phyloP scores from a whole-genome alignment of 2,113 vertebrate species.

The Vimba vimba region DNA sequence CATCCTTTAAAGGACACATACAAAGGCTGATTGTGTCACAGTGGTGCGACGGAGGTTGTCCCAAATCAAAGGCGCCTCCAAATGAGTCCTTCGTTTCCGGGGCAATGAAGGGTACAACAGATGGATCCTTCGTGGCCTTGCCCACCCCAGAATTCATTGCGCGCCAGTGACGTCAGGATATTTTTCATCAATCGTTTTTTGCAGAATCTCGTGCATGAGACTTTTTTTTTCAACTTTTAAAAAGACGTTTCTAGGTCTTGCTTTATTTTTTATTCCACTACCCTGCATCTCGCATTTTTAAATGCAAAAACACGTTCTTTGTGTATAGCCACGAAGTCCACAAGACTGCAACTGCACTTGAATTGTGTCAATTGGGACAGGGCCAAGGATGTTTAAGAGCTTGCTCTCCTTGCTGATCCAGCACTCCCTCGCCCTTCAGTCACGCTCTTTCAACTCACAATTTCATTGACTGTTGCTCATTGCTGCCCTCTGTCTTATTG shows the following conservation, averaged over 20 bases:
- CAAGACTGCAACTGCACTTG: neutral
- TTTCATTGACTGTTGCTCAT: neutral
- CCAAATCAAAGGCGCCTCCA: no score
- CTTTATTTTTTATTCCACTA: neutral
- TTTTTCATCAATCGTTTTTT: no score
- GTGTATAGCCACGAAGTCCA: neutral
- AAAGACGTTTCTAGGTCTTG: neutral
- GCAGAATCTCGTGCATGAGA: no score
- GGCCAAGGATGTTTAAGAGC: neutral
- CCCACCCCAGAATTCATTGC: no score
- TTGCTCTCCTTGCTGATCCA: neutral
- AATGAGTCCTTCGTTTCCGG: no score
- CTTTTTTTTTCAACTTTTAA: no score
- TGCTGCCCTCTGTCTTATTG: neutral
- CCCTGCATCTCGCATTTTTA: neutral
- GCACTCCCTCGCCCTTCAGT: neutral
- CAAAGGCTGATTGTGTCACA: no score
- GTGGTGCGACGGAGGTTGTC: fast-evolving
- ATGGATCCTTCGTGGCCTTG: no score
- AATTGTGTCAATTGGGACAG: neutral
- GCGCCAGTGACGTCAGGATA: no score
- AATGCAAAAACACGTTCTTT: neutral
- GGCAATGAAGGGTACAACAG: no score
- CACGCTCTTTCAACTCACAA: neutral
- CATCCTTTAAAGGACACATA: no score